Evolutionary conservation across 2,888 invertebrate species (phyloP), one percentile per base, ranked within the genome.

Genomic region (Aelia acuminata): DNA sequence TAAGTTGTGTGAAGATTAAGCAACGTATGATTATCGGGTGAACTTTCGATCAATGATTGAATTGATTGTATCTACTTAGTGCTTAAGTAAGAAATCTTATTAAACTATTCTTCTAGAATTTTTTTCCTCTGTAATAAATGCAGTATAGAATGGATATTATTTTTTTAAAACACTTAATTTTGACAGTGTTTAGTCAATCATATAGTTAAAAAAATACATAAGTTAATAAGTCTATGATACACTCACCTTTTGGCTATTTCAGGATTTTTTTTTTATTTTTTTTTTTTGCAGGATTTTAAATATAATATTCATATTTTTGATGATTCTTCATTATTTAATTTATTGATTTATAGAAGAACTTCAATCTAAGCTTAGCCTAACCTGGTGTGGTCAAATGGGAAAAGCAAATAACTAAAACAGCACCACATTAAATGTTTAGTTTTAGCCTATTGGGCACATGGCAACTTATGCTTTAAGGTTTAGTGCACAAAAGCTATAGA

Each of bases 301-400:
- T n/a, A 22, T 53, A n/a, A n/a, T n/a, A 1, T 53, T n/a, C 3
- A 22, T n/a, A n/a, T 53, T n/a, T 53, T 4, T 53, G 22, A 15
- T 20, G 10, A 57, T n/a, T 57, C 3, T 26, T 57, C 1, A n/a
- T 70, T 70, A 18, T 70, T 35, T 35, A 70, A 70, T 31, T 70
- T 35, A 35, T 31, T 70, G 5, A 70, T 70, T 70, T 10, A 31
- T 70, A 18, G 8, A 70, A 70, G 63, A 70, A 70, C 63, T 63
- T 53, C 26, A 26, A 35, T 35, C 35, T 18, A 70, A 70, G 63
- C 63, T 70, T 70, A 70, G 63, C 63, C 43, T 80, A 80, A 80
- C 43, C 43, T 80, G 80, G 80, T 80, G 80, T 80, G 80, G 80
- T 47, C 43, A 80, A 43, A 43, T 80, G 80, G 80, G 80, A 80